phyloP scores from a whole-genome alignment of 2,113 vertebrate species.

The Phalacrocorax brasilianus region DNA sequence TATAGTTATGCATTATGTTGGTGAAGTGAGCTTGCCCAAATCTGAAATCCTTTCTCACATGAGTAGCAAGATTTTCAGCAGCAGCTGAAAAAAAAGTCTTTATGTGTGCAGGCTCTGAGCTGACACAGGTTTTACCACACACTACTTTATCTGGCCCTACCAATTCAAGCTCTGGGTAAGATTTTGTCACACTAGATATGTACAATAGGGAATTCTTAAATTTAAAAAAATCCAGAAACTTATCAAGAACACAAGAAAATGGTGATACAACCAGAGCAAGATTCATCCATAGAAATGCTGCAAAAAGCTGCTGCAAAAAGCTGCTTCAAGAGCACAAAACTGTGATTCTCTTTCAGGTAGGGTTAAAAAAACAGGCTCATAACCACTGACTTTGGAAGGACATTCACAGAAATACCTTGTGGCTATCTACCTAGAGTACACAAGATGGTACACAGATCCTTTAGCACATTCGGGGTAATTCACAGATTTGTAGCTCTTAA shows the following conservation, averaged over 20 bases:
- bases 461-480: background rate
- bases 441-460: background rate
- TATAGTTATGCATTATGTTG: background rate
- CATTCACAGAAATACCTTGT: background rate
- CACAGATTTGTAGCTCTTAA: background rate
- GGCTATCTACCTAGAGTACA: background rate
- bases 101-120: background rate
- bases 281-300: background rate
- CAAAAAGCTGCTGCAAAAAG: background rate
- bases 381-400: background rate
- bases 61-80: background rate
- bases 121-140: rapidly evolving
- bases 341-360: background rate
- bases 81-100: background rate
- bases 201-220: background rate
- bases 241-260: background rate
- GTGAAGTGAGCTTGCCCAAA: background rate
- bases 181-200: background rate
- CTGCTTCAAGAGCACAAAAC: background rate
- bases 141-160: background rate
- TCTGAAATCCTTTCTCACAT: background rate
- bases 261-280: background rate
- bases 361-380: background rate
- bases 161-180: background rate
- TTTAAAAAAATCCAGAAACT: background rate